Percentiles rank a stretch among this genome's conserved stretches.
Conservation (phyloP, 2,888 invertebrate genomes). For the Spatulosminthurus flaviceps region DNA sequence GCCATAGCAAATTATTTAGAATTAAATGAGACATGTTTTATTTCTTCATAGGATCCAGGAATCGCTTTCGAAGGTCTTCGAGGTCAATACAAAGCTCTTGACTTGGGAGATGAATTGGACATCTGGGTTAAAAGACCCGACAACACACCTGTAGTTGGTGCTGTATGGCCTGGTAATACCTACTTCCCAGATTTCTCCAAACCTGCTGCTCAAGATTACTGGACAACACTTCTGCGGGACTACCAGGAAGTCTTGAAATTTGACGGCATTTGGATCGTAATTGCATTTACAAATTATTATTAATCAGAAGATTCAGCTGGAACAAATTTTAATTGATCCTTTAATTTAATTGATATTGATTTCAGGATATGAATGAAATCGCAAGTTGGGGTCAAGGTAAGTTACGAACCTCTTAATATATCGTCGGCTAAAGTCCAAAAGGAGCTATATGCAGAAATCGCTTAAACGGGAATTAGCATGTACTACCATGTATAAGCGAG, state of each 20-base stretch:
- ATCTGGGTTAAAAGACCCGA: slow-evolving; percentile 62
- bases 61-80: slow-evolving; percentile 54
- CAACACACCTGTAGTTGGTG: slow-evolving; percentile 56
- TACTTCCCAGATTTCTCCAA: slow-evolving; percentile 87
- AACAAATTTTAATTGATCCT: not conserved
- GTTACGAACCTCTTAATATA: no score
- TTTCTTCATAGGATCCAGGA: slow-evolving; percentile 52
- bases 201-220: slow-evolving; percentile 76
- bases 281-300: slow-evolving; percentile 64
- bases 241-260: slow-evolving; percentile 74
- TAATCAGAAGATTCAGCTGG: not conserved
- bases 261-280: slow-evolving; percentile 87
- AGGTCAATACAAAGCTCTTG: slow-evolving; percentile 57
- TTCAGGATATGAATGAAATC: slow-evolving; percentile 87
- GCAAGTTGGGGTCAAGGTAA: slow-evolving; percentile 75
- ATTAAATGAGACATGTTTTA: no score
- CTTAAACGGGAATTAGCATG: no score
- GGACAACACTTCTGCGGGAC: slow-evolving; percentile 74
- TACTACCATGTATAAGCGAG: no score
- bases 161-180: slow-evolving; percentile 51
- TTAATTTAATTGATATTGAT: no score
- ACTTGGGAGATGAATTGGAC: slow-evolving; percentile 60
- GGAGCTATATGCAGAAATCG: no score
- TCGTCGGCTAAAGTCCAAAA: no score
- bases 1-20: no score